phyloP scores from a whole-genome alignment of 2,888 invertebrate species.

The Endomychus coccineus region DNA sequence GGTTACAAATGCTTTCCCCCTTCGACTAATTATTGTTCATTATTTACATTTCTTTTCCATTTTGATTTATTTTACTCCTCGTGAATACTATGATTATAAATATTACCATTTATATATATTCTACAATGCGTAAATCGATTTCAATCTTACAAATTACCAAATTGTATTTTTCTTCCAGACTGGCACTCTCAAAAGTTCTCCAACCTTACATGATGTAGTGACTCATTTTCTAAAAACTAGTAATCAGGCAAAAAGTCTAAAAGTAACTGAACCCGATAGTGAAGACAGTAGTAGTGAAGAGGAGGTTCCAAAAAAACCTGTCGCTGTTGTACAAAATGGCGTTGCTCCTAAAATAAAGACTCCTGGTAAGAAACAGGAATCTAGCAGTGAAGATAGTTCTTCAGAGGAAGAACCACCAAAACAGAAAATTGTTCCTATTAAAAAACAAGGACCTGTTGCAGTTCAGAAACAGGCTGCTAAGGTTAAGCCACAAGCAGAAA shows the following conservation, averaged over 20 bases:
- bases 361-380: constrained; percentile 16
- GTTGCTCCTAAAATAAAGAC: constrained; percentile 11
- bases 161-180: constrained; percentile 47
- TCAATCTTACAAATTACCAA: not conserved
- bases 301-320: constrained; percentile 16
- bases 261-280: constrained; percentile 20
- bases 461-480: constrained; percentile 12
- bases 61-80: not conserved
- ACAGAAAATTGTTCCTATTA: not conserved
- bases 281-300: constrained; percentile 29
- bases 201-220: constrained; percentile 56
- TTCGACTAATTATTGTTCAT: constrained; percentile 1
- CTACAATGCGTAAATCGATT: not conserved
- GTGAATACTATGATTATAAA: too few species aligned
- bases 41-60: not conserved
- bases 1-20: constrained; percentile 7
- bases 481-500: constrained; percentile 15
- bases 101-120: too few species aligned
- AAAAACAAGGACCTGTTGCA: constrained; percentile 4
- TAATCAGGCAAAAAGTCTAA: constrained; percentile 42
- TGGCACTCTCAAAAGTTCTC: constrained; percentile 55
- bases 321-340: constrained; percentile 14
- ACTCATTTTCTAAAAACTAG: constrained; percentile 49
- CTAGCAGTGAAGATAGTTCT: constrained; percentile 21
- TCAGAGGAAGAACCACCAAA: constrained; percentile 19